phyloP scores from a whole-genome alignment of 2,888 invertebrate species.

The Beris chalybata region DNA sequence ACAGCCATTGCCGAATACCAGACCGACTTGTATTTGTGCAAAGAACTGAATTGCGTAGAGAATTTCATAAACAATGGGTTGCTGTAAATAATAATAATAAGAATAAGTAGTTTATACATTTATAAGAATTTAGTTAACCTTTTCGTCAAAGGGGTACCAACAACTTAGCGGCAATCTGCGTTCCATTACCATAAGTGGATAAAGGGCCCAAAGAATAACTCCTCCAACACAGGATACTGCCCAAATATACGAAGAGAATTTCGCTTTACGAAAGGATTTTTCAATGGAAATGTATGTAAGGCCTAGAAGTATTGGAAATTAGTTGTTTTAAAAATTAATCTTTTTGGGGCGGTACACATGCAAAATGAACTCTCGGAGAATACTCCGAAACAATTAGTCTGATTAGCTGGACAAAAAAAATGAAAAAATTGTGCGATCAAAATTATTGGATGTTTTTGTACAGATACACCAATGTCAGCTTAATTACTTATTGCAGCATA shows the following conservation, averaged over 20 bases:
- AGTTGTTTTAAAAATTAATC: not conserved
- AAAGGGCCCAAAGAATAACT: slow-evolving; percentile 33
- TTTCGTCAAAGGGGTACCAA: slow-evolving; percentile 40
- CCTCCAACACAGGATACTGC: slow-evolving; percentile 30
- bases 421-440: too few relatives aligned
- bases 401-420: too few relatives aligned
- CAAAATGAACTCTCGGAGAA: too few relatives aligned
- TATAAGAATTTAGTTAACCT: slow-evolving; percentile 41
- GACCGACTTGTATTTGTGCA: slow-evolving; percentile 50
- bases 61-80: slow-evolving; percentile 41
- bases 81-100: slow-evolving; percentile 6
- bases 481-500: too few relatives aligned
- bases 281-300: slow-evolving; percentile 36
- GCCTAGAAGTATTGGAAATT: slow-evolving; percentile 20
- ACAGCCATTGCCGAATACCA: slow-evolving; percentile 44
- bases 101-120: not conserved
- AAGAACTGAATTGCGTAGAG: slow-evolving; percentile 46
- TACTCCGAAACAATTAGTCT: too few relatives aligned
- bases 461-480: too few relatives aligned
- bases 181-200: slow-evolving; percentile 30
- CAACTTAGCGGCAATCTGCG: slow-evolving; percentile 36
- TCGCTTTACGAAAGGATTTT: slow-evolving; percentile 26
- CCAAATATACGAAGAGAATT: slow-evolving; percentile 32
- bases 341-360: too few relatives aligned
- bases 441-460: too few relatives aligned